Base-by-base conservation (phyloP, 2,797 vertebrate species). In the Chrysocyon brachyurus region DNA sequence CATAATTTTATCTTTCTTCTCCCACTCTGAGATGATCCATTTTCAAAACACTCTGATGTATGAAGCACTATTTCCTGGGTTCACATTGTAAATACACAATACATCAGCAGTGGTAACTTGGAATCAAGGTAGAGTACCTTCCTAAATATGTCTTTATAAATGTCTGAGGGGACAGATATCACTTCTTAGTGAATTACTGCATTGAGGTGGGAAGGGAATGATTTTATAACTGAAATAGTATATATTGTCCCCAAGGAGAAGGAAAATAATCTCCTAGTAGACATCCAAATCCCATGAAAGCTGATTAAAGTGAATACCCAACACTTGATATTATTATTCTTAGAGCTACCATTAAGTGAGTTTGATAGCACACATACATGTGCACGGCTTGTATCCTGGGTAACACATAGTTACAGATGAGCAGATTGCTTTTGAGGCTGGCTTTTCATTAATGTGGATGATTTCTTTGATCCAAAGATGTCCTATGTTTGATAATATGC, bases 401-500 rank as follows among this genome's bases (percentile, higher is more conserved):
- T 72, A 90, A 86, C 19, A 63, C n/a, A 31, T 63, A 22, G 31
- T 94, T 97, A 46, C 63, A 91, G 54, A 33, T 72, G 31, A 95
- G 24, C 9, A 79, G 28, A 86, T 54, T 79, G 78, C 33, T 89
- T 68, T 90, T 91, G 36, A 94, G 63, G 33, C 49, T 73, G 12
- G 5, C 22, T 96, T 97, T 93, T 81, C 54, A 91, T 87, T 94
- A 94, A 97, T 64, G 21, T 77, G 15, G 28, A 77, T n/a, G 9
- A 70, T 84, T 84, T 85, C 46, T 78, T 94, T 97, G 77, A 92
- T 89, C 57, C 70, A 33, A 73, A 93, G n/a, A 75, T 96, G 56
- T 90, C 49, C 49, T 92, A 40, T 87, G n/a, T 93, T 96, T 97
- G 54, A 89, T 89, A 97, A 96, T 54, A 92, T 91, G 33, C 17